These are phyloP conservation scores for Epinotia bilunana DNA, from an alignment of 2,888 invertebrate genomes.

Conservation along the genomic window DNA sequence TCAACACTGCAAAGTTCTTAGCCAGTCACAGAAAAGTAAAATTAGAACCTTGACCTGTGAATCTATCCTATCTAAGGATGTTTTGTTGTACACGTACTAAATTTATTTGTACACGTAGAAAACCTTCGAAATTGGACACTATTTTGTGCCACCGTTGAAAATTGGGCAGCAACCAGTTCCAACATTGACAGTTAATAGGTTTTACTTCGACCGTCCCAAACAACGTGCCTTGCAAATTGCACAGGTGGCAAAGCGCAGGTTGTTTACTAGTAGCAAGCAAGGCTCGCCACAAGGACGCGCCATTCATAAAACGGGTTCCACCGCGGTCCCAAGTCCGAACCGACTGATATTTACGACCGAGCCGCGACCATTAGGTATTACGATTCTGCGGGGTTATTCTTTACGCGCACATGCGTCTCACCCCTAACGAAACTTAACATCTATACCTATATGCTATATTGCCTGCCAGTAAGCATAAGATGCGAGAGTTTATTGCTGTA, in stretches of 20 bases:
- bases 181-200: background rate
- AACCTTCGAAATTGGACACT: background rate
- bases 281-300: constrained; percentile 38
- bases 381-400: background rate
- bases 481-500: background rate
- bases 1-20: too few relatives aligned
- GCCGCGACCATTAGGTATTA: background rate
- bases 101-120: background rate
- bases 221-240: constrained; percentile 8
- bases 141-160: background rate
- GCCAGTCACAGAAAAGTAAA: too few relatives aligned
- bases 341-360: constrained; percentile 22
- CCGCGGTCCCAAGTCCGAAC: background rate
- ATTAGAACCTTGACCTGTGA: too few relatives aligned
- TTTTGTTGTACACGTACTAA: too few relatives aligned
- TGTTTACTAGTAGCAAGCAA: constrained; percentile 29
- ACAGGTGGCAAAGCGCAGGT: constrained; percentile 14
- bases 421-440: too few relatives aligned
- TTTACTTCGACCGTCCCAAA: background rate
- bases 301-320: constrained; percentile 44
- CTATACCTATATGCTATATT: background rate
- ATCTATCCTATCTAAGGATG: too few relatives aligned
- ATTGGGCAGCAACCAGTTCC: constrained; percentile 1
- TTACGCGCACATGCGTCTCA: too few relatives aligned
- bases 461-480: background rate